Evolutionary conservation across 2,888 invertebrate species (phyloP).

Genomic region (Tachina fera): DNA sequence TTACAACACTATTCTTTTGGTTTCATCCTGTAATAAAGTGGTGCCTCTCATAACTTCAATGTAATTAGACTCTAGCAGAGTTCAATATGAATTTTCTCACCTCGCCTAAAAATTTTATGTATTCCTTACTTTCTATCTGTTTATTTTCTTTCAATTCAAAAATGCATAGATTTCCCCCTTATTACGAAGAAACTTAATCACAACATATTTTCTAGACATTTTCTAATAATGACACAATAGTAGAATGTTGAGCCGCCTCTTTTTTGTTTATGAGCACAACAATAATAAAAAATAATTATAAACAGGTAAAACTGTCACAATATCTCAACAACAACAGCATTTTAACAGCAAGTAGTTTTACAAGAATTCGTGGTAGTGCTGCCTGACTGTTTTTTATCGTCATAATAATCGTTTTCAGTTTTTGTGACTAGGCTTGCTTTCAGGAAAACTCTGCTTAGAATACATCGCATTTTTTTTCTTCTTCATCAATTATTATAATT

Average conservation of each 20-base stretch:
- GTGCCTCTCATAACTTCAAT: too few relatives aligned
- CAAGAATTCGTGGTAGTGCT: not conserved
- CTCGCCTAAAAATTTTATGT: too few relatives aligned
- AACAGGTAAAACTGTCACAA: slow-evolving; percentile 46
- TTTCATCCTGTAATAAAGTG: too few relatives aligned
- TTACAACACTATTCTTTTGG: too few relatives aligned
- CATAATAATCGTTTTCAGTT: not conserved
- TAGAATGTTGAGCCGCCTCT: not conserved
- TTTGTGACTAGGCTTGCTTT: slow-evolving; percentile 20
- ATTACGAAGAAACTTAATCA: slow-evolving; percentile 4
- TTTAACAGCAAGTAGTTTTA: not conserved
- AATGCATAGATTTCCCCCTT: not conserved
- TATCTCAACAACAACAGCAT: not conserved
- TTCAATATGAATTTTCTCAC: too few relatives aligned
- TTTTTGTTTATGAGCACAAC: slow-evolving; percentile 5
- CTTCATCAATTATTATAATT: slow-evolving; percentile 67
- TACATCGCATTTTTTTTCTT: slow-evolving; percentile 6
- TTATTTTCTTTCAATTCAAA: not conserved
- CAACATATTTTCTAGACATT: not conserved
- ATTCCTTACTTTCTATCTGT: too few relatives aligned
- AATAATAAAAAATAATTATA: slow-evolving; percentile 17
- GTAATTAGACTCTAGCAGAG: too few relatives aligned
- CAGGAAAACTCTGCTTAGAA: slow-evolving; percentile 8
- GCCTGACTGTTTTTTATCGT: not conserved
- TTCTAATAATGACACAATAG: slow-evolving; percentile 17